Conservation (phyloP, 2,888 invertebrate species). For the Rhagonycha fulva region DNA sequence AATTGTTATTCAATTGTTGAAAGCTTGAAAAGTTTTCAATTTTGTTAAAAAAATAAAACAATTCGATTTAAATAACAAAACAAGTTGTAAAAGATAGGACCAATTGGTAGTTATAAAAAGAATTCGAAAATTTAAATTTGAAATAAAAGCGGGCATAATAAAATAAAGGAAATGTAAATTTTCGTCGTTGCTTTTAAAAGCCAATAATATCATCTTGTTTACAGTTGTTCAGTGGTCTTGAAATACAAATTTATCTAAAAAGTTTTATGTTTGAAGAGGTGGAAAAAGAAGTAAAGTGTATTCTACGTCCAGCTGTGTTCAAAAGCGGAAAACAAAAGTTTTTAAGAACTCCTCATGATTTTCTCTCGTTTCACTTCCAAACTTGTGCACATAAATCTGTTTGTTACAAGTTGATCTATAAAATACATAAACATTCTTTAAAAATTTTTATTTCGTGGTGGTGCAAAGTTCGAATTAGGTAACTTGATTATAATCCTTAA, state of each 20-base stretch:
- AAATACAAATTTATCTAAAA: constrained; percentile 36
- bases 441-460: not conserved
- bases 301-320: constrained; percentile 36
- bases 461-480: not conserved
- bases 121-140: not conserved
- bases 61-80: not conserved
- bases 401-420: constrained; percentile 13
- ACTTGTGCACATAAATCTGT: constrained; percentile 29
- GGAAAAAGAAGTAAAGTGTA: constrained; percentile 33
- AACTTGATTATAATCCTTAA: not conserved
- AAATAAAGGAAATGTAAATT: not conserved
- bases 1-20: not conserved
- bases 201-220: constrained; percentile 28
- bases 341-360: constrained; percentile 35
- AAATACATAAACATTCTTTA: constrained; percentile 8
- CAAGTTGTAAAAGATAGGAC: not conserved
- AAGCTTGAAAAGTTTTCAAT: not conserved
- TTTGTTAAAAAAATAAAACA: not conserved
- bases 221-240: constrained; percentile 32
- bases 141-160: not conserved
- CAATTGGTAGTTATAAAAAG: not conserved
- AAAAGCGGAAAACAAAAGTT: constrained; percentile 36
- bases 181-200: constrained; percentile 16
- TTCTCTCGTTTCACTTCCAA: constrained; percentile 25
- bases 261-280: constrained; percentile 37